Evolutionary conservation across 1,140 invertebrate species (phyloP).

Genomic region (Daktulosphaira vitifoliae): DNA sequence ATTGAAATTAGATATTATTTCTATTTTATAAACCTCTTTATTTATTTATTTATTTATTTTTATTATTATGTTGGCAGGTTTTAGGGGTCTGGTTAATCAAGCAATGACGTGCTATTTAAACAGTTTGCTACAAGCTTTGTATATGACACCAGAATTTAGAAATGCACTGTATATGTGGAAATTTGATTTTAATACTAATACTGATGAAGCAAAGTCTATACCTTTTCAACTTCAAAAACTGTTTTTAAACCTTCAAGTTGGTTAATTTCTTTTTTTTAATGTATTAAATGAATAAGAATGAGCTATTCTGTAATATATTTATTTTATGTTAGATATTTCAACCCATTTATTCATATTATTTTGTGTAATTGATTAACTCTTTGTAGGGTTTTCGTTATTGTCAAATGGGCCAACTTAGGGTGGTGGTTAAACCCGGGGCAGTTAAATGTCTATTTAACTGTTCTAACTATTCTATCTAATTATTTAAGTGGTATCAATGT

Average conservation of each 20-base stretch:
- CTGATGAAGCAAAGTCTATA: conserved; percentile 60
- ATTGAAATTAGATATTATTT: no score
- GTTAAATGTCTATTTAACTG: no score
- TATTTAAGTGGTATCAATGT: no score
- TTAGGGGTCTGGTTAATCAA: conserved; percentile 84
- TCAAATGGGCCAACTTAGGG: no score
- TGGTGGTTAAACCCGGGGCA: no score
- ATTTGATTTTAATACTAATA: conserved; percentile 56
- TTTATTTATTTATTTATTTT: conserved; percentile 5
- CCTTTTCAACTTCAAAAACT: conserved; percentile 81
- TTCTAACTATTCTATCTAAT: no score
- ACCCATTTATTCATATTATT: neutral
- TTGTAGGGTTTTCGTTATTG: no score
- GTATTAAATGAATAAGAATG: neutral
- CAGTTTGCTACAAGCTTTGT: conserved; percentile 79
- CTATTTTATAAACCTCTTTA: no score
- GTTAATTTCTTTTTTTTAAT: conserved; percentile 21
- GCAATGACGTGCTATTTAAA: conserved; percentile 93
- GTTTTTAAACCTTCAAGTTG: conserved; percentile 76
- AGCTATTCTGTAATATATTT: neutral
- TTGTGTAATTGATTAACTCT: neutral
- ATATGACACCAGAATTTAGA: conserved; percentile 91
- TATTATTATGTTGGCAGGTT: conserved; percentile 48
- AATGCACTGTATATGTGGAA: conserved; percentile 85
- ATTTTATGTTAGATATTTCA: conserved; percentile 14